These are phyloP conservation scores for Drosophila neotestacea DNA, from an alignment of 2,888 invertebrate genomes.

Conservation along the genomic window DNA sequence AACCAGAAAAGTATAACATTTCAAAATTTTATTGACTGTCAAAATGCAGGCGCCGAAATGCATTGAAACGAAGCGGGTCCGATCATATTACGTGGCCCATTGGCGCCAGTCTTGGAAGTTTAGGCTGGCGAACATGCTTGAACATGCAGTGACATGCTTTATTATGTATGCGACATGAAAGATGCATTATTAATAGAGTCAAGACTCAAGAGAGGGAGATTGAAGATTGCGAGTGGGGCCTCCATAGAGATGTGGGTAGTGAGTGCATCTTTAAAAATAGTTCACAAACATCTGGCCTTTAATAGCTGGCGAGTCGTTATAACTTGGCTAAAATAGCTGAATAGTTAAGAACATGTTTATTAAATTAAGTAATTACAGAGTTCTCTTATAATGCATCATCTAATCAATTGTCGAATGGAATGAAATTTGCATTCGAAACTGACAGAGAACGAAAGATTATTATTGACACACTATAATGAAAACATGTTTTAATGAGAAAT, in stretches of 20 bases:
- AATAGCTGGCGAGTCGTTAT: constrained; percentile 34
- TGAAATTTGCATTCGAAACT: constrained; percentile 67
- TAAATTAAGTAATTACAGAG: constrained; percentile 47
- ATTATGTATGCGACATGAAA: constrained; percentile 64
- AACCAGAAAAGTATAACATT: constrained; percentile 77
- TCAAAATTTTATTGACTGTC: constrained; percentile 82
- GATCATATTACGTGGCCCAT: constrained; percentile 59
- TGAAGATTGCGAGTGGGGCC: not conserved
- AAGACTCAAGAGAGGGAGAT: not conserved
- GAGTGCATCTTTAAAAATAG: constrained; percentile 82
- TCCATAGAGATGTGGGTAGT: constrained; percentile 25
- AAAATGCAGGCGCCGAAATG: constrained; percentile 74
- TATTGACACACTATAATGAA: constrained; percentile 78
- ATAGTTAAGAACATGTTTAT: constrained; percentile 65
- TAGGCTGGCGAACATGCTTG: constrained; percentile 13
- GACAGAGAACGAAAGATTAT: constrained; percentile 54
- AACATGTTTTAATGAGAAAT: constrained; percentile 80
- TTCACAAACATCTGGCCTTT: constrained; percentile 57
- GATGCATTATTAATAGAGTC: constrained; percentile 70
- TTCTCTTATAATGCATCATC: constrained; percentile 51
- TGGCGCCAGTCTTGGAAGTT: constrained; percentile 56
- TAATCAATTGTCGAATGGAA: constrained; percentile 42
- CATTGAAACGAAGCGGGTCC: constrained; percentile 52
- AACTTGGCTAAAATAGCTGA: constrained; percentile 14
- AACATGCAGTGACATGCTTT: constrained; percentile 64